These are phyloP conservation scores for Sebastes steindachneri DNA, from an alignment of 2,797 vertebrate genomes.

Conservation along the genomic window DNA sequence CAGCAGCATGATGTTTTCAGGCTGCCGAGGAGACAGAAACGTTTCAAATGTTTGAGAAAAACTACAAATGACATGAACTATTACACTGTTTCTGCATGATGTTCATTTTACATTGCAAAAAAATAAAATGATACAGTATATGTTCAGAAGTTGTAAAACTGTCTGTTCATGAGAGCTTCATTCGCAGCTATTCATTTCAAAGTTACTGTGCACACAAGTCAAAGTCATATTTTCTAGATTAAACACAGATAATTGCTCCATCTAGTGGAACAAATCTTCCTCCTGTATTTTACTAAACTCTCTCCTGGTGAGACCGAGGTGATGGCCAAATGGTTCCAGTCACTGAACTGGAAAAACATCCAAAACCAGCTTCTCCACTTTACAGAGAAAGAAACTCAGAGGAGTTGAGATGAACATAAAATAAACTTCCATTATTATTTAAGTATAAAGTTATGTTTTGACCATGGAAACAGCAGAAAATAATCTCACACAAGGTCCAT, in stretches of 20 bases:
- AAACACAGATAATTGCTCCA: neutral
- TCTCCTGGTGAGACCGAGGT: neutral
- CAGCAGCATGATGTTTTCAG: slow-evolving; percentile 98
- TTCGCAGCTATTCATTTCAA: neutral
- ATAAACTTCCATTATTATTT: neutral
- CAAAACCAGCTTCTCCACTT: neutral
- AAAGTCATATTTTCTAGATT: neutral
- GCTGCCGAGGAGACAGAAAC: slow-evolving; percentile 77
- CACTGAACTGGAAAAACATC: neutral
- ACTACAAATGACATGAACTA: neutral
- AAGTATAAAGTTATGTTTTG: neutral
- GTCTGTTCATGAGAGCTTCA: neutral
- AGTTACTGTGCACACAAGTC: neutral
- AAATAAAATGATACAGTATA: neutral
- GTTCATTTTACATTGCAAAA: neutral
- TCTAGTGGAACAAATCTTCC: neutral
- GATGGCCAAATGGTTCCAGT: neutral
- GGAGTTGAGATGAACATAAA: neutral
- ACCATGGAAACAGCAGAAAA: neutral
- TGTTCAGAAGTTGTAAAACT: neutral
- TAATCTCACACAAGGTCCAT: neutral
- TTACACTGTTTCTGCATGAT: neutral
- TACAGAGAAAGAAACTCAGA: neutral
- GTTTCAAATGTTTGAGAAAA: neutral
- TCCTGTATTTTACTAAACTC: neutral